Conservation (phyloP, 2,113 vertebrate species). For the Platanista minor region DNA sequence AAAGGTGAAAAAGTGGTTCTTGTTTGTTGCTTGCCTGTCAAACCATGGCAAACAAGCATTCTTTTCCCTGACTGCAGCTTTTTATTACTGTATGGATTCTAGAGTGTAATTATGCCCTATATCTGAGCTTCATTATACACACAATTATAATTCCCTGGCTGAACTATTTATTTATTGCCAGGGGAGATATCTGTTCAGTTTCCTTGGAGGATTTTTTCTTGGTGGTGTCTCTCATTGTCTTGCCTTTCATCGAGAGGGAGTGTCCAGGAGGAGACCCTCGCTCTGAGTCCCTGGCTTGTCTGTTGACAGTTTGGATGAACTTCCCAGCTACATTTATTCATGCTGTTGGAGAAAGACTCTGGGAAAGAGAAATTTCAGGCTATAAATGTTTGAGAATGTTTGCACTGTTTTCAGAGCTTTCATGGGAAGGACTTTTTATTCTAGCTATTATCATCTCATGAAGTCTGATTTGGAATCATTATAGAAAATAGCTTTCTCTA, state of each 20-base stretch:
- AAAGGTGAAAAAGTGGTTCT: constrained; percentile 82
- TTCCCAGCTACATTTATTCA: constrained; percentile 29
- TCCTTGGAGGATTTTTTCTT: constrained; percentile 63
- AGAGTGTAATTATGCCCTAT: constrained; percentile 84
- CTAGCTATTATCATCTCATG: constrained; percentile 63
- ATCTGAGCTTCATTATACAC: constrained; percentile 81
- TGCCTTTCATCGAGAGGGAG: neutral
- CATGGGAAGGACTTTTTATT: constrained; percentile 51
- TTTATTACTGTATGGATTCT: constrained; percentile 83
- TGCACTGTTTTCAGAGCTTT: constrained; percentile 42
- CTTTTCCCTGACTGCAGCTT: constrained; percentile 81
- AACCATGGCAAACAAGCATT: constrained; percentile 80
- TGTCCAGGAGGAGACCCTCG: neutral
- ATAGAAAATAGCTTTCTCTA: constrained; percentile 60
- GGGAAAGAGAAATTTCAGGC: constrained; percentile 6
- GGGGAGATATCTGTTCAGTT: constrained; percentile 75
- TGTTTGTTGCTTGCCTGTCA: constrained; percentile 85
- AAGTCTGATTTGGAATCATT: constrained; percentile 69
- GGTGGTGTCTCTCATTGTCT: neutral
- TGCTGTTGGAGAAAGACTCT: neutral
- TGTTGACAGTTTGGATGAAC: constrained; percentile 35
- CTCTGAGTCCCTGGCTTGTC: constrained; percentile 21
- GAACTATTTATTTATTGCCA: constrained; percentile 80
- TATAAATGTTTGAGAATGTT: constrained; percentile 53
- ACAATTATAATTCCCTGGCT: constrained; percentile 79